These are phyloP conservation scores for Hemistola chrysoprasaria DNA, from an alignment of 2,888 invertebrate genomes.

Conservation along the genomic window DNA sequence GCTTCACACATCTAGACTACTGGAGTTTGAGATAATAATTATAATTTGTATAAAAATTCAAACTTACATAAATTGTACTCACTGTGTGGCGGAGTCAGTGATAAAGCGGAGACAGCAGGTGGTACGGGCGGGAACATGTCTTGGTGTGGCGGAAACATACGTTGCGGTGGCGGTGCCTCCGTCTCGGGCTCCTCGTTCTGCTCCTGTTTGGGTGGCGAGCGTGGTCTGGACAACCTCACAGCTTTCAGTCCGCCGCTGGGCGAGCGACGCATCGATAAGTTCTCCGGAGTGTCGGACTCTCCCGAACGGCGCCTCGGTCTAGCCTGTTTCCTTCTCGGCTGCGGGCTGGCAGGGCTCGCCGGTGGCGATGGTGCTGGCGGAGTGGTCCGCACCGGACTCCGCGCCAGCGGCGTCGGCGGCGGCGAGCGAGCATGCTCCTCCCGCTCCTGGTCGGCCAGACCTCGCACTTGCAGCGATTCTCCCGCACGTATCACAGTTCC, in stretches of 20 bases:
- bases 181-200: slow-evolving; percentile 62
- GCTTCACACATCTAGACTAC: no score
- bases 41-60: slow-evolving; percentile 8
- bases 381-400: slow-evolving; percentile 69
- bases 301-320: slow-evolving; percentile 92
- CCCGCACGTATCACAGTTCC: slow-evolving; percentile 93
- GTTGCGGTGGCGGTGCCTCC: slow-evolving; percentile 81
- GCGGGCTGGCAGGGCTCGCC: slow-evolving; percentile 87
- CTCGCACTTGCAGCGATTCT: slow-evolving; percentile 92
- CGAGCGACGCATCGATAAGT: slow-evolving; percentile 83
- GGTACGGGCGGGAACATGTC: slow-evolving; percentile 88
- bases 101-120: slow-evolving; percentile 86
- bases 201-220: slow-evolving; percentile 69
- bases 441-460: slow-evolving; percentile 86
- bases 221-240: slow-evolving; percentile 64
- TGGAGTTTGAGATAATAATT: no score
- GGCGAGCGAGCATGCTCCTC: slow-evolving; percentile 67
- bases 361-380: slow-evolving; percentile 73
- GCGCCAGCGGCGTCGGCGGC: slow-evolving; percentile 64
- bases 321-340: slow-evolving; percentile 93
- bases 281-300: slow-evolving; percentile 84
- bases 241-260: slow-evolving; percentile 66
- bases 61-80: slow-evolving; percentile 65
- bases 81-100: slow-evolving; percentile 92
- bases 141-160: slow-evolving; percentile 80